Base-by-base conservation (phyloP, 2,888 invertebrate species). In the Drosophila prolongata region DNA sequence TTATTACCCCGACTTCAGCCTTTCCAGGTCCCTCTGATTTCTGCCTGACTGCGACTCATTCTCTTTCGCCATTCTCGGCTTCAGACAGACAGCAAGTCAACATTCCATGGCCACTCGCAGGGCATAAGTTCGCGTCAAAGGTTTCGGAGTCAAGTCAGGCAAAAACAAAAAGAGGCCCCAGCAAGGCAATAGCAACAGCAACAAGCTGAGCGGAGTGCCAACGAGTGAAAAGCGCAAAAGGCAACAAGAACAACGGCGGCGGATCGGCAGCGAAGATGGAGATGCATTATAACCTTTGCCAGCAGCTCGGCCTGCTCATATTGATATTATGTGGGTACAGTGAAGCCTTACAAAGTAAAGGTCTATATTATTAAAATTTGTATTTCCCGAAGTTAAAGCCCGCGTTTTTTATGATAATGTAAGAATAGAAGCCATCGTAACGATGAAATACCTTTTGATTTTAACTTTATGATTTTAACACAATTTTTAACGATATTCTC, bases 61-160 rank as follows among this genome's bases (percentile, higher is more conserved):
- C 70, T 37, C 64, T 30, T 64, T 62, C 62, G 60, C 46, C 69
- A 58, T 71, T 68, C 53, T 50, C 66, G 62, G 62, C 70, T 24
- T 16, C 66, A 65, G 75, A 66, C 75, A 53, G 56, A 56, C 71
- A 71, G 87, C 89, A 75, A 80, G 87, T 87, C 87, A 84, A 71
- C 82, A 82, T 82, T 82, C 82, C 82, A 82, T 86, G 83, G 83
- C 89, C 86, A 87, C 77, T 89, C 82, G 82, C 89, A 87, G 87
- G 87, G 89, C 87, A 90, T 78, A 90, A 87, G 87, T 90, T 90
- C 87, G 90, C 90, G 90, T 90, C 90, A 87, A 90, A 87, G 90
- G 90, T 87, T 87, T 87, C 80, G 61, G 76, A 69, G 74, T 64
- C 57, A 66, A 59, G 60, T 52, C 72, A 68, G 40, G 61, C 65